Conservation (phyloP, 2,113 vertebrate genomes). For the Plecturocebus donacophilus region DNA sequence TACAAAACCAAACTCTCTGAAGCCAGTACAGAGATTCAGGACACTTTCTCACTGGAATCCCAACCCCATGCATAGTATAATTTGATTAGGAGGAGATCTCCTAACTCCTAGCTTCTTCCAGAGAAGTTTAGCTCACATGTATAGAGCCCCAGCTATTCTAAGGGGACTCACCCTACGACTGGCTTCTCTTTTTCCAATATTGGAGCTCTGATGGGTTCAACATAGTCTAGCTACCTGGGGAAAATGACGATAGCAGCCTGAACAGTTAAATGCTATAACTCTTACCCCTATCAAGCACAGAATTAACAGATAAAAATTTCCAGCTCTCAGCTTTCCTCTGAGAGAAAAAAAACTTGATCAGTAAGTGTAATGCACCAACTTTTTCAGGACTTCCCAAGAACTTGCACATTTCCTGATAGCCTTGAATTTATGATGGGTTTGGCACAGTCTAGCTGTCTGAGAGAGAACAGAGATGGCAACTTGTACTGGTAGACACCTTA, state of each 20-base stretch:
- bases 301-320: not conserved
- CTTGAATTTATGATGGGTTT: not conserved
- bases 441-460: not conserved
- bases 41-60: not conserved
- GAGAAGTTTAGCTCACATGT: not conserved
- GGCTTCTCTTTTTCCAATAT: not conserved
- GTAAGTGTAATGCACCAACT: not conserved
- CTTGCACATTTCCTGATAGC: not conserved
- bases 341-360: not conserved
- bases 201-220: not conserved
- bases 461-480: not conserved
- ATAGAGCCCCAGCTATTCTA: not conserved
- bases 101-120: not conserved
- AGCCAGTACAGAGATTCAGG: not conserved
- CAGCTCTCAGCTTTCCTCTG: too few species aligned
- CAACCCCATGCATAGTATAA: not conserved
- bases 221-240: not conserved
- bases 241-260: not conserved
- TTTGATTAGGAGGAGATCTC: not conserved
- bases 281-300: accelerated
- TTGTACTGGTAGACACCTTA: not conserved
- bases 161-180: not conserved
- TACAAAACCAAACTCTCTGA: not conserved
- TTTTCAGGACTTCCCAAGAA: not conserved
- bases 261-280: not conserved